Percentiles rank a stretch among this genome's conserved stretches.
These are phyloP conservation scores for Chiroxiphia lanceolata DNA, from an alignment of 2,797 vertebrate genomes.

Conservation along the genomic window DNA sequence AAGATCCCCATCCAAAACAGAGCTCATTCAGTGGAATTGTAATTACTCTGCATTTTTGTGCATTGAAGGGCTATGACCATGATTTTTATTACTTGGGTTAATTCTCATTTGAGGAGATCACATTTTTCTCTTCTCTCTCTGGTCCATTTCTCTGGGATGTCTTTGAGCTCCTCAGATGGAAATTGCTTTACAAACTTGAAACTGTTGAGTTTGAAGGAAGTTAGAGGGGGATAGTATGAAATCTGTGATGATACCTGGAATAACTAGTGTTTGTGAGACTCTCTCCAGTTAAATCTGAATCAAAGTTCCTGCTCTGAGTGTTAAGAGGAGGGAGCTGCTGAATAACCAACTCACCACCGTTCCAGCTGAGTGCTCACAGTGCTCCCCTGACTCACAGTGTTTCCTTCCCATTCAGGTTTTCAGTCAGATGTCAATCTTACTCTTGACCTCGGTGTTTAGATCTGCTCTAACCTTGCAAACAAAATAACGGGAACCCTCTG, in stretches of 20 bases:
- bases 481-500: slow-evolving; percentile 57
- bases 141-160: neutral
- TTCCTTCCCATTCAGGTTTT: neutral
- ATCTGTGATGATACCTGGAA: neutral
- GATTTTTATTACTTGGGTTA: neutral
- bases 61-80: neutral
- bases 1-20: neutral
- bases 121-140: neutral
- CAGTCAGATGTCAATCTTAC: neutral
- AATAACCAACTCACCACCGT: neutral
- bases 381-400: neutral
- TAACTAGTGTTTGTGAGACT: neutral
- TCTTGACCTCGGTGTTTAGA: neutral
- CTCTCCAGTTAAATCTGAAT: neutral
- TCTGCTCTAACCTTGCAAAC: neutral
- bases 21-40: neutral
- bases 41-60: neutral
- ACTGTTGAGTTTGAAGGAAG: neutral
- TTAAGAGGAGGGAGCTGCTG: neutral
- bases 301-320: neutral
- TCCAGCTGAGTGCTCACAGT: neutral
- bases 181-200: neutral
- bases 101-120: neutral
- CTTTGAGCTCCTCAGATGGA: neutral
- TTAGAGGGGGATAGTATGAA: neutral